phyloP scores from a whole-genome alignment of 1,140 invertebrate species.

The Lamellibrachia luymesi region DNA sequence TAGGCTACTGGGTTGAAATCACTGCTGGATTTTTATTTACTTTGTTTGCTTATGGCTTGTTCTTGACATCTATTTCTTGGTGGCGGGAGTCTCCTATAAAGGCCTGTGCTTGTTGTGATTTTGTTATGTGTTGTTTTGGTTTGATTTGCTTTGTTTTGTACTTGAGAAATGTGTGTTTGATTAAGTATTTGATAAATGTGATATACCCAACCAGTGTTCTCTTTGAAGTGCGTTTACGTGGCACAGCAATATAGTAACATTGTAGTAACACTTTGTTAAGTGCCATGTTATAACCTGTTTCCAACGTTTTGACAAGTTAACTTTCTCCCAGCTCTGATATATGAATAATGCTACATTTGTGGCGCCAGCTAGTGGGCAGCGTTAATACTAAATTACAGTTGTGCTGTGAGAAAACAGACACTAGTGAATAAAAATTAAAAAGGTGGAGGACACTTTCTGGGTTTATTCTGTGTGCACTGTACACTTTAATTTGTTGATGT shows the following conservation, averaged over 20 bases:
- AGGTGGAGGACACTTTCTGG: neutral
- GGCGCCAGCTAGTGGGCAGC: neutral
- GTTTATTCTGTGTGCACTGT: neutral
- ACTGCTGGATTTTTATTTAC: neutral
- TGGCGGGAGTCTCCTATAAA: neutral
- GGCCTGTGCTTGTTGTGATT: neutral
- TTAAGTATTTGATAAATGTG: neutral
- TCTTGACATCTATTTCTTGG: neutral
- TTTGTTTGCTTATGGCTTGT: neutral
- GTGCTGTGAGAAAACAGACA: neutral
- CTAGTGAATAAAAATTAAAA: neutral
- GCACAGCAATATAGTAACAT: neutral
- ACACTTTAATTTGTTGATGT: neutral
- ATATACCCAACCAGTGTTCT: neutral
- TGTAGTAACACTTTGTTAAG: too few species aligned
- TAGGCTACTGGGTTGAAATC: too few species aligned
- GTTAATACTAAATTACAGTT: neutral
- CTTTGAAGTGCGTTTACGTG: neutral
- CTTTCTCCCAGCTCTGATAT: neutral
- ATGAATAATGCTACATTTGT: neutral
- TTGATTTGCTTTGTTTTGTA: neutral
- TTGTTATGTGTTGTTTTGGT: neutral
- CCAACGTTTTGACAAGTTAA: neutral
- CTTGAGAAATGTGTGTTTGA: neutral
- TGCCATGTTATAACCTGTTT: neutral